Evolutionary conservation across 2,797 vertebrate species (phyloP).

Genomic region (Cryptoblepharus egeriae): DNA sequence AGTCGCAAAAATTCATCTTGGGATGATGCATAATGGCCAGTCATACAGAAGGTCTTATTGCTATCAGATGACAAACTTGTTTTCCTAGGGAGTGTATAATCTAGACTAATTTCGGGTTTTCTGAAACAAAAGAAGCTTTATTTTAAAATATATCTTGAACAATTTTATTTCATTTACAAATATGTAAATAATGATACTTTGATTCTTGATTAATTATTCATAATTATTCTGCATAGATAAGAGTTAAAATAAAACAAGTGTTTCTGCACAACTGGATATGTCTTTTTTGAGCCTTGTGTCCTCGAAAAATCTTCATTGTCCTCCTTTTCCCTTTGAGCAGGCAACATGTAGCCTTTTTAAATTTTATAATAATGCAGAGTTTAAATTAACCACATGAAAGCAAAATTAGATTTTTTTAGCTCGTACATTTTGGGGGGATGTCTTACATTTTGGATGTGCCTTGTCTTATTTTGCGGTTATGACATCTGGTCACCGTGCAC

Average conservation of each 20-base stretch:
- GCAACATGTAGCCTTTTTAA: too few species aligned
- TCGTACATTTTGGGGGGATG: too few species aligned
- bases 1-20: constrained; percentile 83
- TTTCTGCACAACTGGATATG: background rate
- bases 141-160: background rate
- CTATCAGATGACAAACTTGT: constrained; percentile 93
- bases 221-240: background rate
- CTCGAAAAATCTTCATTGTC: too few species aligned
- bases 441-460: too few species aligned
- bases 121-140: constrained; percentile 71
- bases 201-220: background rate
- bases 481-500: too few species aligned
- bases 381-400: too few species aligned
- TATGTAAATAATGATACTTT: background rate
- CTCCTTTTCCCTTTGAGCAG: too few species aligned
- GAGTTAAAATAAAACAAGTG: background rate
- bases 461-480: too few species aligned
- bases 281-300: too few species aligned
- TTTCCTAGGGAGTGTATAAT: constrained; percentile 92
- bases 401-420: too few species aligned
- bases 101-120: constrained; percentile 89
- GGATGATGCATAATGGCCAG: constrained; percentile 85
- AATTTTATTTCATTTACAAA: background rate
- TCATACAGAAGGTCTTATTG: constrained; percentile 96
- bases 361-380: too few species aligned